Evolutionary conservation across 37 sponge, comb jelly and placozoan genomes (phyloP).

Genomic region (Chondrosia reniformis): DNA sequence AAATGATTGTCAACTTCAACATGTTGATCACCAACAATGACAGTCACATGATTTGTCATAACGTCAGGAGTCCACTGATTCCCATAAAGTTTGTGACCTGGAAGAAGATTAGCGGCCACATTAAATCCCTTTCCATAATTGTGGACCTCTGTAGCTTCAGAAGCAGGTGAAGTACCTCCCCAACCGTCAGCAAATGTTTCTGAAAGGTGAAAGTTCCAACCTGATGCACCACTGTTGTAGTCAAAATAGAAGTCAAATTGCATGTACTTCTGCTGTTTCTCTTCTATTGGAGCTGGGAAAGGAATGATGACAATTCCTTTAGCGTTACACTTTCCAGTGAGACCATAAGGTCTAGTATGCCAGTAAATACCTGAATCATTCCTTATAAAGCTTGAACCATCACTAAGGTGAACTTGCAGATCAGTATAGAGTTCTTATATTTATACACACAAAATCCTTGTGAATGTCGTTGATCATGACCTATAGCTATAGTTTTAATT

Average conservation of each 20-base stretch:
- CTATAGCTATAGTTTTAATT: too few relatives aligned
- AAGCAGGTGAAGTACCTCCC: neutral
- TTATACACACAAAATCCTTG: too few relatives aligned
- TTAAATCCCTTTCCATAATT: neutral
- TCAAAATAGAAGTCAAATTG: neutral
- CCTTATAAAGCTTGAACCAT: too few relatives aligned
- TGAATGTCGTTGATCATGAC: too few relatives aligned
- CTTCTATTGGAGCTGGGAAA: too few relatives aligned
- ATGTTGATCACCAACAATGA: neutral
- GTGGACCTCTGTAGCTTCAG: neutral
- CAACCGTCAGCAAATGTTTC: neutral
- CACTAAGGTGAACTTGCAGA: too few relatives aligned
- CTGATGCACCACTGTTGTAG: neutral
- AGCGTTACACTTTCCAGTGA: too few relatives aligned
- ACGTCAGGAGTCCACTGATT: neutral
- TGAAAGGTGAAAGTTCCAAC: neutral
- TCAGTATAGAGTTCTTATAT: too few relatives aligned
- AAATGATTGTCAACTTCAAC: neutral
- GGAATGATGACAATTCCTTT: too few relatives aligned
- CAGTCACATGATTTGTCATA: neutral
- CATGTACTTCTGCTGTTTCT: too few relatives aligned
- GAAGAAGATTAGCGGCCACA: neutral
- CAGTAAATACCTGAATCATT: too few relatives aligned
- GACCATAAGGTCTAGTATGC: too few relatives aligned
- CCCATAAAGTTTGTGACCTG: neutral